A percentile compares a stretch with the other conserved stretches of the same genome.
Conservation (phyloP, 2,113 vertebrate genomes). For the Lycocorax pyrrhopterus region DNA sequence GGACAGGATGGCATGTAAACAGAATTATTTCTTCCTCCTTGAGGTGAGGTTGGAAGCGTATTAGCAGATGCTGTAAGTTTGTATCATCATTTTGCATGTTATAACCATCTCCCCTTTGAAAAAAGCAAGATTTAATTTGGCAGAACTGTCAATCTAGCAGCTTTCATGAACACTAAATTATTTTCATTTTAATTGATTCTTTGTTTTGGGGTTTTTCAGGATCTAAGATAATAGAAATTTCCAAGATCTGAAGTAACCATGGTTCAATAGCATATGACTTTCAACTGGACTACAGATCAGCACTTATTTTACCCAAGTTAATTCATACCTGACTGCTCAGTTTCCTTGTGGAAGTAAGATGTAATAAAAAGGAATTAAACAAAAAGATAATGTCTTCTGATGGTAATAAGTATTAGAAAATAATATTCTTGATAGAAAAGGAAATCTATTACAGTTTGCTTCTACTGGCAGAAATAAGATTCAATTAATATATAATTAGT, state of each 20-base stretch:
- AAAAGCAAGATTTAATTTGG: not conserved
- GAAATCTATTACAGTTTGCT: not conserved
- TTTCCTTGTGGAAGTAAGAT: not conserved
- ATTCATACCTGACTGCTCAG: not conserved
- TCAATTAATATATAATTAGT: not conserved
- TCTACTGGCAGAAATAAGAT: not conserved
- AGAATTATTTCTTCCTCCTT: not conserved
- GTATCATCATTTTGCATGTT: not conserved
- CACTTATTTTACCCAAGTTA: not conserved
- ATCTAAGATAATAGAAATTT: not conserved
- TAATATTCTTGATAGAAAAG: not conserved
- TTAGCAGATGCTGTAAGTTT: not conserved
- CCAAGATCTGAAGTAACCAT: not conserved
- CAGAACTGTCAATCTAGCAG: not conserved
- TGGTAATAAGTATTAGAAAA: not conserved
- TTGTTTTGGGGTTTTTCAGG: not conserved
- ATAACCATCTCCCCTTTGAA: not conserved
- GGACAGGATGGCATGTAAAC: not conserved
- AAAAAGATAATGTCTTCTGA: not conserved
- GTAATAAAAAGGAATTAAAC: not conserved
- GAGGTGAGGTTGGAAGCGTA: not conserved
- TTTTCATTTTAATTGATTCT: not conserved
- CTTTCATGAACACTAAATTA: not conserved
- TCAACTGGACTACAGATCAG: not conserved
- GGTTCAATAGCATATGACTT: not conserved